A percentile compares a stretch with the other conserved stretches of the same genome.
Evolutionary conservation across 1,140 invertebrate species (phyloP).

Genomic region (Araneus ventricosus): DNA sequence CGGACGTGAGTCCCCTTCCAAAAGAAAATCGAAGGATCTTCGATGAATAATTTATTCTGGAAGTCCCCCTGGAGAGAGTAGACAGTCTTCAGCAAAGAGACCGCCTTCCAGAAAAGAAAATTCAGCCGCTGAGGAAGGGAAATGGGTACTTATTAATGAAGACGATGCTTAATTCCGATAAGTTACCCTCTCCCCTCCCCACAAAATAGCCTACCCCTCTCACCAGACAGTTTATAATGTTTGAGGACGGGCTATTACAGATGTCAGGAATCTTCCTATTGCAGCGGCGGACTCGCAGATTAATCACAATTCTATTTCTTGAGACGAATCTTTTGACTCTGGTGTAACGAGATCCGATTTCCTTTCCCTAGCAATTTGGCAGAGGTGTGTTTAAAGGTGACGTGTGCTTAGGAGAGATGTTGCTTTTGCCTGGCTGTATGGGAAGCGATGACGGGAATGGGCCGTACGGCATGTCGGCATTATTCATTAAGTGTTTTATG

Average conservation of each 20-base stretch:
- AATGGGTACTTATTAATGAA: slow-evolving; percentile 27
- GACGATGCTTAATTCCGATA: slow-evolving; percentile 17
- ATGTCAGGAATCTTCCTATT: not conserved
- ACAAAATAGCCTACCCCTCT: too few species aligned
- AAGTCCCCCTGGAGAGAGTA: not conserved
- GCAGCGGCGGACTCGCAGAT: not conserved
- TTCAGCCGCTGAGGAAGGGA: not conserved
- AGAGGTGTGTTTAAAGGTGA: not conserved
- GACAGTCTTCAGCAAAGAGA: slow-evolving; percentile 9
- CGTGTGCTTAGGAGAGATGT: not conserved
- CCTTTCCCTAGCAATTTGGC: not conserved
- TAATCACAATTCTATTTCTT: not conserved
- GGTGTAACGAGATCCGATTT: not conserved
- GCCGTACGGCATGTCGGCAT: too few species aligned
- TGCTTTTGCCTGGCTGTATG: not conserved
- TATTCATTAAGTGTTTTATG: too few species aligned
- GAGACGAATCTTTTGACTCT: not conserved
- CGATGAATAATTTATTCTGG: slow-evolving; percentile 15
- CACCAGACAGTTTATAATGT: not conserved
- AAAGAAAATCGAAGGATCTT: slow-evolving; percentile 22
- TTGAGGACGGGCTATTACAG: not conserved
- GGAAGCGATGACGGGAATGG: too few species aligned
- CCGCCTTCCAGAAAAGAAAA: not conserved
- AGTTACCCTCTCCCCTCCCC: not conserved
- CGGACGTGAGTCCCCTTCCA: not conserved